Base-by-base conservation (phyloP, 2,113 vertebrate genomes). In the Protobothrops flavoviridis region DNA sequence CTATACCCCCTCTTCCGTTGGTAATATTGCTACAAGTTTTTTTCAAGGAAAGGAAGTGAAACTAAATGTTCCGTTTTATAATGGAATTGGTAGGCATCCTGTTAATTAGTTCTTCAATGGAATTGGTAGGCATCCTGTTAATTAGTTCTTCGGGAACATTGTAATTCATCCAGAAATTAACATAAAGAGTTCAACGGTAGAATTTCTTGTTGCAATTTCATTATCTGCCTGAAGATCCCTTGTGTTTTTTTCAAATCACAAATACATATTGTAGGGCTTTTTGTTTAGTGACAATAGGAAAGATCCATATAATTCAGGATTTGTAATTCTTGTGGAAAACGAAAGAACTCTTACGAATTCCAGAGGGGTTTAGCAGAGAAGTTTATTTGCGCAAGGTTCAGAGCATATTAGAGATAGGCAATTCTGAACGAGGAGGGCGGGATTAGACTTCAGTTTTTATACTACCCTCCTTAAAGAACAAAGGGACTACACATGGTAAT, bases 1-100 rank as follows among this genome's bases (percentile, higher is more conserved):
- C 92, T 93, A 93, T 93, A 93, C 92, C 92, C 92, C 92, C 92
- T 29, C 13, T 87, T 5, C 56, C n/a, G 29, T 1, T 4, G 1
- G 0, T 0, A 0, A 0, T 0, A 6, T 43, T 81, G 74, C 33
- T 21, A 43, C 33, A 81, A 6, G 6, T 21, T 43, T 81, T 39
- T 81, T 81, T 81, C 74, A 81, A 81, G 74, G 7, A 17, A 81
- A 81, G 17, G 11, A 81, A 81, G 17, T 20, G 23, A 24, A 57
- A 59, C 23, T 43, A 57, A 20, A 23, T 8, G 1, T n/a, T 88
- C 20, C 3, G 7, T 74, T 74, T 33, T 74, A 29, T 33, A 74
- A 74, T 74, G n/a, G 13, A 33, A 74, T 33, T 33, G 29, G 5
- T 17, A 33, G 29, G 13, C 33, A 74, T 74, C 29, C 29, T 74